Base-by-base conservation (phyloP, 2,797 vertebrate species). In the Rallus crepitans region DNA sequence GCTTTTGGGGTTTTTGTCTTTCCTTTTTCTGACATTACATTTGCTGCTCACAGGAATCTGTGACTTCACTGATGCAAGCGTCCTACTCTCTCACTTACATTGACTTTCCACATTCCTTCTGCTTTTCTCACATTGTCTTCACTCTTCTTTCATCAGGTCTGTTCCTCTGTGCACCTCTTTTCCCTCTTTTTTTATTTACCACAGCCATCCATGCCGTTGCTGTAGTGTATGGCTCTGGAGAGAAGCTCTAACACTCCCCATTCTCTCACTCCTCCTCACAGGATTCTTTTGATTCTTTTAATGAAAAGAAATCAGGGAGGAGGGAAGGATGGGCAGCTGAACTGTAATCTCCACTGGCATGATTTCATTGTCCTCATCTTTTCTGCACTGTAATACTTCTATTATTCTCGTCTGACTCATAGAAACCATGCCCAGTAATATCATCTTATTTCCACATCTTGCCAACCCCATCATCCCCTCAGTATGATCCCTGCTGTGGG, bases 331-430 rank as follows among this genome's bases (percentile, higher is more conserved):
- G n/a, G 45, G 35, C 47, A 79, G 28, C 63, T 73, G 81, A 85
- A 33, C 56, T 87, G 39, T 50, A 70, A 76, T 93, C 48, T 56
- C 35, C 28, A 17, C 31, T 76, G 61, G 7, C 47, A 30, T 86
- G 59, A 33, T 39, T 87, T 84, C 63, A 57, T 52, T 21, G 4
- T 50, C 48, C 42, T 94, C 63, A 39, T 64, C 28, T 87, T 76
- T 76, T 91, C 52, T 89, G 56, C 28, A 2, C 33, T 89, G 56
- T 70, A 88, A 76, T 53, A 68, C 25, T 25, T 72, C 66, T 79
- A 2, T 90, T 94, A 73, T 79, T 94, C 73, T 91, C 2, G 0
- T 87, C 70, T 94, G 87, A 93, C 77, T 93, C 87, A 76, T 71
- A 61, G 35, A 94, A 93, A 64, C 68, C 40, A 25, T 89, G 61